Evolutionary conservation across 2,888 invertebrate genomes (phyloP), one percentile per base, ranked within the genome.

Genomic region (Heliothis peltigera): DNA sequence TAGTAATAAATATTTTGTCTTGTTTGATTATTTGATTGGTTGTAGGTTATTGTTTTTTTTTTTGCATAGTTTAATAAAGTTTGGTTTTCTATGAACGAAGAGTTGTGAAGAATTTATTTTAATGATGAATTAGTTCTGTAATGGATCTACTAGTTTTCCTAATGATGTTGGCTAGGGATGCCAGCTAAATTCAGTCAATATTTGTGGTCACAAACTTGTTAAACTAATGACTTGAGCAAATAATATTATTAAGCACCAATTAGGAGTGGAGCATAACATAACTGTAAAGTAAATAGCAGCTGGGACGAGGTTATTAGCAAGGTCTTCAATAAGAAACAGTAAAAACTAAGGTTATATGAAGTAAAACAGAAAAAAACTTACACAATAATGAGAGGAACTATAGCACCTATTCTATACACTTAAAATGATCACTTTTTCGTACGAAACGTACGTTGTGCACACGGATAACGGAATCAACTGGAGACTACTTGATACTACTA

Each of bases 401-500:
- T 56, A 62, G 32, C 53, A 76, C 70, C 61, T 76, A 64, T 64
- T 79, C 77, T 72, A 65, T 22, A 81, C 79, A 82, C 73, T 75
- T 65, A 80, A 66, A 63, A 65, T 48, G 56, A 65, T 68, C 81
- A 83, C 81, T 77, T 81, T 77, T 77, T 67, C 64, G 67, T 64
- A 67, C 60, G 65, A 78, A 71, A 76, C 78, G 73, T 79, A 78
- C 76, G 84, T 69, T 56, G 63, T 58, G 73, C 74, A 57, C 65
- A 72, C 77, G 80, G 75, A 73, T 80, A 80, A 80, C 80, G 80
- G 80, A 80, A 80, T 81, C 79, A 82, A 83, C 77, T 82, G 77
- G 55, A 73, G 77, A 80, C 80, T 84, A 83, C 77, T 81, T 85
- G 89, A 87, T 89, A 89, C 72, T 86, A 82, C 79, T 91, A 91